Percentiles rank a stretch among this genome's conserved stretches.
These are phyloP conservation scores for Drosophila mimica DNA, from an alignment of 2,888 invertebrate species.

Conservation along the genomic window DNA sequence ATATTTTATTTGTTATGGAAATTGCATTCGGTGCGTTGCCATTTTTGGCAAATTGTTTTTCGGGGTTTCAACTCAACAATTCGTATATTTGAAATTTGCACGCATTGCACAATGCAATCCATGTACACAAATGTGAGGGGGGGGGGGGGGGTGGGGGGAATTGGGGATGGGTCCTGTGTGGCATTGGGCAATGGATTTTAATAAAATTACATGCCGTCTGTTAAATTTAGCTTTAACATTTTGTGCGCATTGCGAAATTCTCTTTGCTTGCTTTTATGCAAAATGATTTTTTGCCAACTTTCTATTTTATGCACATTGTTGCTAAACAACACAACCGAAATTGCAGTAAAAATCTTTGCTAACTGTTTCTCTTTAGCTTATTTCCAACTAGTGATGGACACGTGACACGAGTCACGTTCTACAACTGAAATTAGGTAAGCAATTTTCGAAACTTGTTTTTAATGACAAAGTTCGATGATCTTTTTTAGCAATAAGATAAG, in stretches of 20 bases:
- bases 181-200: constrained; percentile 29
- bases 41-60: constrained; percentile 45
- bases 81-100: constrained; percentile 17
- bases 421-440: not conserved
- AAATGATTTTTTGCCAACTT: constrained; percentile 12
- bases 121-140: constrained; percentile 19
- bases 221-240: constrained; percentile 32
- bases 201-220: constrained; percentile 47
- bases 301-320: constrained; percentile 16
- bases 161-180: not conserved
- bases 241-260: constrained; percentile 47
- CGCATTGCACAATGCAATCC: constrained; percentile 50
- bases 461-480: not conserved
- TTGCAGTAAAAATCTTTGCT: constrained; percentile 25
- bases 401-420: too few relatives aligned
- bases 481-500: not conserved
- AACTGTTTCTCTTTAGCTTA: constrained; percentile 5
- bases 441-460: not conserved
- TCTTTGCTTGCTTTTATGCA: constrained; percentile 33
- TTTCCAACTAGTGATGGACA: not conserved
- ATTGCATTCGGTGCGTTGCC: constrained; percentile 63
- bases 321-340: constrained; percentile 21
- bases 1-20: constrained; percentile 79
- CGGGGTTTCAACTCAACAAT: not conserved
- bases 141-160: too few relatives aligned